Evolutionary conservation across 2,888 invertebrate species (phyloP), one percentile per base, ranked within the genome.

Genomic region (Netelia virgata): DNA sequence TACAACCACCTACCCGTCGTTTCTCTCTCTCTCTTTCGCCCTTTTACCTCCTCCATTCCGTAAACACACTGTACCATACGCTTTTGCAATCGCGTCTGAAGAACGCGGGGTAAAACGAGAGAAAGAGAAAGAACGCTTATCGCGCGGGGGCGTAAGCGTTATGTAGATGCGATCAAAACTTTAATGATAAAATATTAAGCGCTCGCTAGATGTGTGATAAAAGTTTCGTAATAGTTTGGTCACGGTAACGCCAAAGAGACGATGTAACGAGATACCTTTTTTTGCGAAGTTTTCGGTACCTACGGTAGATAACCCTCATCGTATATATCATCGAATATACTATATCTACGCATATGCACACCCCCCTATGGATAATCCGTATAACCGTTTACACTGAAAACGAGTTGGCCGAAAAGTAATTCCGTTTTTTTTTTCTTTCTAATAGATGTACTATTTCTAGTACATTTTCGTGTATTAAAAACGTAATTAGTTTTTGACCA

Each of bases 111-210:
- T 8, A 16, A 1, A 14, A 11, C 1, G 68, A 0, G 28, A 14
- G 3, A 28, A 16, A 55, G 41, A 11, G 28, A 50, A 14, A 43
- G 28, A 28, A 14, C 11, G n/a, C 36, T 55, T 68, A 59, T 66
- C 76, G 57, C 18, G 57, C 43, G 14, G 59, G 43, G 23, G 57
- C 59, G 47, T 75, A 57, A 70, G 36, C 50, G 59, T 66, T 73
- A 68, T 66, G 68, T 50, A 36, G 70, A 80, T 57, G 41, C 74
- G 79, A 83, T 73, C 28, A 68, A 68, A 61, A 73, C 47, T 72
- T 57, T 61, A 63, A 79, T 63, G 70, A 57, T 80, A 20, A 68
- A 80, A 59, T 74, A 74, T 68, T 74, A 66, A 68, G 43, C 55
- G 75, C 41, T 41, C 23, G 63, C 28, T 5, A 41, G 23, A 43